Percentiles rank a stretch among this genome's conserved stretches.
phyloP scores from a whole-genome alignment of 2,888 invertebrate genomes.

The Norana najaformis region DNA sequence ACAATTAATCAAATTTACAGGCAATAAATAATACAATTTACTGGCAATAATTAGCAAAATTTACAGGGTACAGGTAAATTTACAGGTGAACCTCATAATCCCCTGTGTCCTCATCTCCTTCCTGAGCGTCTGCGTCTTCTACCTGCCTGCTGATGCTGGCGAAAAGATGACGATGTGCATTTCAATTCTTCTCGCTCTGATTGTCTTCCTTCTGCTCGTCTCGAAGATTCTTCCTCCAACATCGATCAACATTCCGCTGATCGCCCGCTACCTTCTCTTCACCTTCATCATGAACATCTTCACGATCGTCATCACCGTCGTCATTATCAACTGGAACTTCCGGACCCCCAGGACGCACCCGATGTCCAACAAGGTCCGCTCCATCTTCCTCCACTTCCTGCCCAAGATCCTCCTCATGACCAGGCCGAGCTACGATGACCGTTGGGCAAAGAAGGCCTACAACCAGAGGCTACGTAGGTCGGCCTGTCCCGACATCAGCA shows the following conservation, averaged over 20 bases:
- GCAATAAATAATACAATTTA: too few relatives aligned
- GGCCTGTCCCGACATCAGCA: conserved; percentile 32
- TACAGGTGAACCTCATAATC: conserved; percentile 95
- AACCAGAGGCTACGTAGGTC: conserved; percentile 40
- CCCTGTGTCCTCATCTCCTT: conserved; percentile 98
- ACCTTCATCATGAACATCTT: conserved; percentile 99
- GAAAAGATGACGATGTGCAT: conserved; percentile 87
- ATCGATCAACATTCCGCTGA: conserved; percentile 93
- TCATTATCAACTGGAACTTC: conserved; percentile 99
- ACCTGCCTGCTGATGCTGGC: conserved; percentile 96
- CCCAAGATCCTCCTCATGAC: conserved; percentile 92
- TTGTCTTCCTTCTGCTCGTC: conserved; percentile 96
- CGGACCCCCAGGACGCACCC: conserved; percentile 90
- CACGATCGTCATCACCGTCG: conserved; percentile 96
- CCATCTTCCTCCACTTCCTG: conserved; percentile 90
- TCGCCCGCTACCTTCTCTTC: conserved; percentile 97
- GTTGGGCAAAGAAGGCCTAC: conserved; percentile 61
- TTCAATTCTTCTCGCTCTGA: conserved; percentile 97
- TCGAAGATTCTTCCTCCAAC: conserved; percentile 99
- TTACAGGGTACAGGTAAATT: background rate
- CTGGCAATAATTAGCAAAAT: background rate
- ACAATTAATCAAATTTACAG: background rate
- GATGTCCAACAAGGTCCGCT: conserved; percentile 96
- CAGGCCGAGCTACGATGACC: conserved; percentile 72
- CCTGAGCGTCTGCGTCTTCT: conserved; percentile 89